Evolutionary conservation across 1,140 invertebrate species (phyloP).

Genomic region (Drosophila sulfurigaster): DNA sequence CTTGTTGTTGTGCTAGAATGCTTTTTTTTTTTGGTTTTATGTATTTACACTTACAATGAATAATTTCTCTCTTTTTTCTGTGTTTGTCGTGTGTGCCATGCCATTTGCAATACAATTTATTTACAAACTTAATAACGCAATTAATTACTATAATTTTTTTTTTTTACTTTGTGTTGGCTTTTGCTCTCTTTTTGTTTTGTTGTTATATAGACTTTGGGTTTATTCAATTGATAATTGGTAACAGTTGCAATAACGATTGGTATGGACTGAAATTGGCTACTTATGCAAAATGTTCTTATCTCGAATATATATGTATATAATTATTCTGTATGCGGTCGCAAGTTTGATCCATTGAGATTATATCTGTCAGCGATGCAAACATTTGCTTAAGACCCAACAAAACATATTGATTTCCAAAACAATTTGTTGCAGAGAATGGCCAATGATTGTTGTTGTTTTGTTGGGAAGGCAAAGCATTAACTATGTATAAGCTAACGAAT

Average conservation of each 20-base stretch:
- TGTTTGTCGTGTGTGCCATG: constrained; percentile 50
- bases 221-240: constrained; percentile 73
- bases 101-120: constrained; percentile 75
- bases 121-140: constrained; percentile 79
- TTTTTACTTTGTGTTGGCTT: constrained; percentile 31
- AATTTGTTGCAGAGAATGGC: constrained; percentile 7
- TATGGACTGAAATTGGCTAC: constrained; percentile 65
- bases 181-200: constrained; percentile 6
- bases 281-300: constrained; percentile 56
- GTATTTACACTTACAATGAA: constrained; percentile 74
- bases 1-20: constrained; percentile 42
- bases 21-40: constrained; percentile 22
- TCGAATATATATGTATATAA: constrained; percentile 27
- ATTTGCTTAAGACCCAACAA: constrained; percentile 12
- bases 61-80: constrained; percentile 16
- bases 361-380: constrained; percentile 24
- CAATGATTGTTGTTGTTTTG: constrained; percentile 18
- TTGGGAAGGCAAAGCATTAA: constrained; percentile 25
- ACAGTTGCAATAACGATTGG: constrained; percentile 67
- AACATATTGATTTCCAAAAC: constrained; percentile 20
- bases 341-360: constrained; percentile 39
- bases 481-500: constrained; percentile 4
- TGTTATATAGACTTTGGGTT: constrained; percentile 43
- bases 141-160: constrained; percentile 61
- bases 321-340: not conserved